A percentile compares a stretch with the other conserved stretches of the same genome.
phyloP scores from a whole-genome alignment of 2,113 vertebrate genomes.

The Onychorhynchus coronatus region DNA sequence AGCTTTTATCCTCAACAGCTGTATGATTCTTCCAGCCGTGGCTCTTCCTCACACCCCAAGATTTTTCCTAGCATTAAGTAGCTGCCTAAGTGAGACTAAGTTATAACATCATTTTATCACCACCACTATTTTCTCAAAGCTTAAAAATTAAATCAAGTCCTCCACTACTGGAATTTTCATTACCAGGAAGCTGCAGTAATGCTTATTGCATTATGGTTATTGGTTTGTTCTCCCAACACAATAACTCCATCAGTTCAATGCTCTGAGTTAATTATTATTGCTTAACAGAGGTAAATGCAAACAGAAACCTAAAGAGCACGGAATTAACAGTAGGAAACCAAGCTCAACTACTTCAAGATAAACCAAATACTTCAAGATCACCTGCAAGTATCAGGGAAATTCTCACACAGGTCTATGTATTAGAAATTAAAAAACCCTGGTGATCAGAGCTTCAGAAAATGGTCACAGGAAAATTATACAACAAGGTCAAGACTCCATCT shows the following conservation, averaged over 20 bases:
- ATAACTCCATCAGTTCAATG: neutral
- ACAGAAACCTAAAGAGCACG: neutral
- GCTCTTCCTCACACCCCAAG: neutral
- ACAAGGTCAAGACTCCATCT: neutral
- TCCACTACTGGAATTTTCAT: conserved; percentile 7
- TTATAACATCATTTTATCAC: neutral
- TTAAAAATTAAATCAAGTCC: conserved; percentile 35
- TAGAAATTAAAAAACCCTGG: neutral
- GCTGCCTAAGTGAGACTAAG: neutral
- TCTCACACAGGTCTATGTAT: neutral
- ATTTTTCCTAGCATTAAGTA: neutral
- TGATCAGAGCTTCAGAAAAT: neutral
- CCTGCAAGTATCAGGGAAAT: neutral
- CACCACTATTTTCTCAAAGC: neutral
- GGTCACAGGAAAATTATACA: neutral
- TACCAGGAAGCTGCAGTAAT: conserved; percentile 32
- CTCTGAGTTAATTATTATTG: conserved; percentile 31
- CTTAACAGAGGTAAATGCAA: neutral
- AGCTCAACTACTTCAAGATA: neutral
- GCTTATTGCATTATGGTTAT: neutral
- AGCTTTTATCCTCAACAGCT: neutral
- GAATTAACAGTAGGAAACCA: neutral
- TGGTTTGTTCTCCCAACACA: neutral
- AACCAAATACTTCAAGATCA: neutral
- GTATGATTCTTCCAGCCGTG: neutral